Conservation (phyloP, 1,140 invertebrate genomes). For the Trichonephila clavata region DNA sequence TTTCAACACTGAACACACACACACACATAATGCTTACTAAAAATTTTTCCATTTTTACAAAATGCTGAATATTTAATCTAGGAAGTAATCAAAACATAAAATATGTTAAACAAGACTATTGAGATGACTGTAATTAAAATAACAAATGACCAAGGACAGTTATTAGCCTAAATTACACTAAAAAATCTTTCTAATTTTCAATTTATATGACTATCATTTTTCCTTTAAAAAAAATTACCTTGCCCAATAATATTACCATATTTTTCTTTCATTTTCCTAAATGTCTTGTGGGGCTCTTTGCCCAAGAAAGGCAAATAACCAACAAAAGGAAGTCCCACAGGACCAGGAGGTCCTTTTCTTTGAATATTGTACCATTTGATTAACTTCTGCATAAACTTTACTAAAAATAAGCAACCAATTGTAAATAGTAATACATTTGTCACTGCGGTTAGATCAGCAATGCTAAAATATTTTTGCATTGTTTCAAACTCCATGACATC, state of each 20-base stretch:
- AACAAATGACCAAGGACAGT: too few relatives aligned
- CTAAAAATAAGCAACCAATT: background rate
- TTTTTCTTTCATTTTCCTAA: conserved; percentile 62
- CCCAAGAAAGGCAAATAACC: conserved; percentile 77
- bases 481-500: background rate
- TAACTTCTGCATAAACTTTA: background rate
- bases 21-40: too few relatives aligned
- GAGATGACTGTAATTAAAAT: too few relatives aligned
- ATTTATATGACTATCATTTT: too few relatives aligned
- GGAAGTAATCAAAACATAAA: too few relatives aligned
- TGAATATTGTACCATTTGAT: background rate
- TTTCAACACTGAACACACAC: too few relatives aligned
- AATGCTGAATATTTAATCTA: too few relatives aligned
- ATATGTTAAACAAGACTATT: too few relatives aligned
- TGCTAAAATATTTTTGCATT: background rate
- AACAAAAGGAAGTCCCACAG: conserved; percentile 69
- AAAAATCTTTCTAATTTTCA: too few relatives aligned
- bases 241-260: conserved; percentile 75
- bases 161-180: too few relatives aligned
- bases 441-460: too few relatives aligned
- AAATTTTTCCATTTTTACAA: too few relatives aligned
- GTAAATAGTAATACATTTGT: background rate
- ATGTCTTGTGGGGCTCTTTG: conserved; percentile 39
- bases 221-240: background rate
- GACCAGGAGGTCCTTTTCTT: conserved; percentile 35